Percentiles rank a stretch among this genome's conserved stretches.
Conservation (phyloP, 2,888 invertebrate species). For the Parnassius glacialis region DNA sequence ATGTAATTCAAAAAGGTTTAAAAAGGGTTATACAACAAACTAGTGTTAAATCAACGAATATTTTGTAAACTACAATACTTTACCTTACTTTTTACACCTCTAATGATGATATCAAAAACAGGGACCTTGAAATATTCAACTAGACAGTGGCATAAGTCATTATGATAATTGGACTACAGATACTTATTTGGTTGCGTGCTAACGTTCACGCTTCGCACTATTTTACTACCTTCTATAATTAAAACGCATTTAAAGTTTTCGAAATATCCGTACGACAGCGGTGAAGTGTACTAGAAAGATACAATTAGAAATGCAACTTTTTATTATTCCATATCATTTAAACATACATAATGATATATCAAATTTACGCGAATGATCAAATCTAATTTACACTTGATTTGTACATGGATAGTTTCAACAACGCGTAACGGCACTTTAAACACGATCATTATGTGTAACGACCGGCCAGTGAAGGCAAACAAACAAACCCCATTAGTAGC, state of each 20-base stretch:
- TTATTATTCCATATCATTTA: constrained; percentile 12
- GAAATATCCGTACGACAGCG: constrained; percentile 39
- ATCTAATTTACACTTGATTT: constrained; percentile 36
- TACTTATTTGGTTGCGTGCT: not conserved
- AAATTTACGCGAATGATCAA: constrained; percentile 21
- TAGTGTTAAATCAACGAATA: too few species aligned
- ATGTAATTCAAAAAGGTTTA: too few species aligned
- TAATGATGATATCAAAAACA: too few species aligned
- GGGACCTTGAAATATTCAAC: constrained; percentile 56
- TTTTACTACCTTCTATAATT: constrained; percentile 56
- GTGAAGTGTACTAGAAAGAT: constrained; percentile 14
- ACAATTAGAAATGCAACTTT: constrained; percentile 8
- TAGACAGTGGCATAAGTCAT: constrained; percentile 57
- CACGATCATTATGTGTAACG: constrained; percentile 56
- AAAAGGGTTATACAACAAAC: too few species aligned
- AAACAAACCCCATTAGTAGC: constrained; percentile 56
- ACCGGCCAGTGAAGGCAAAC: constrained; percentile 46
- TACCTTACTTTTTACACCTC: too few species aligned
- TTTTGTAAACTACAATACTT: too few species aligned
- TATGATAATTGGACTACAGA: constrained; percentile 48
- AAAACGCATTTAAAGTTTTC: constrained; percentile 55
- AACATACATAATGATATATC: constrained; percentile 6
- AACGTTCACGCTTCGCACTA: constrained; percentile 28
- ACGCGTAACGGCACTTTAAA: constrained; percentile 60
- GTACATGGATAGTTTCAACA: constrained; percentile 42